phyloP scores from a whole-genome alignment of 2,888 invertebrate species.

The Chymomyza caudatula region DNA sequence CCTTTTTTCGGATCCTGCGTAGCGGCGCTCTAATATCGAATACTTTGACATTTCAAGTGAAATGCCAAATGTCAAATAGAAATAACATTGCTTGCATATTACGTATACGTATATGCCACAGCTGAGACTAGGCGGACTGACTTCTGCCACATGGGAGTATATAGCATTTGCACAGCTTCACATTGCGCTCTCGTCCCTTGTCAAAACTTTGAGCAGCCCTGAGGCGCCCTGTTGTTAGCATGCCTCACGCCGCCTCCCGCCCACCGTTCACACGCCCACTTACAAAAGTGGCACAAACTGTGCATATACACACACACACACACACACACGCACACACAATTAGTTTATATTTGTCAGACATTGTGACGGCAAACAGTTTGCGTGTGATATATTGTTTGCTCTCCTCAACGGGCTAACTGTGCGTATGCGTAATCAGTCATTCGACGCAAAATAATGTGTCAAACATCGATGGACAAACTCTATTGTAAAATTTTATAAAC shows the following conservation, averaged over 20 bases:
- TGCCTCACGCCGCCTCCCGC: background rate
- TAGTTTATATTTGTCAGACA: constrained; percentile 17
- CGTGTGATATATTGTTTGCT: background rate
- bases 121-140: background rate
- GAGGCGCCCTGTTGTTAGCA: background rate
- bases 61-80: constrained; percentile 51
- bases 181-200: background rate
- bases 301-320: background rate
- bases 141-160: background rate
- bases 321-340: background rate
- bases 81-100: background rate
- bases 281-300: constrained; percentile 10
- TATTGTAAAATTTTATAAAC: background rate
- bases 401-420: background rate
- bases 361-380: constrained; percentile 42
- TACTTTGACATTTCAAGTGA: constrained; percentile 61
- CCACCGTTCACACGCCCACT: constrained; percentile 1
- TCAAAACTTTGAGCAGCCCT: background rate
- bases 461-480: background rate
- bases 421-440: constrained; percentile 37
- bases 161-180: constrained; percentile 1
- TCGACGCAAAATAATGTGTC: background rate
- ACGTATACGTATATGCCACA: too few relatives aligned
- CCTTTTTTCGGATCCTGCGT: background rate
- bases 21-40: background rate